phyloP scores from a whole-genome alignment of 2,888 invertebrate species.

The Pristionchus fissidentatus region DNA sequence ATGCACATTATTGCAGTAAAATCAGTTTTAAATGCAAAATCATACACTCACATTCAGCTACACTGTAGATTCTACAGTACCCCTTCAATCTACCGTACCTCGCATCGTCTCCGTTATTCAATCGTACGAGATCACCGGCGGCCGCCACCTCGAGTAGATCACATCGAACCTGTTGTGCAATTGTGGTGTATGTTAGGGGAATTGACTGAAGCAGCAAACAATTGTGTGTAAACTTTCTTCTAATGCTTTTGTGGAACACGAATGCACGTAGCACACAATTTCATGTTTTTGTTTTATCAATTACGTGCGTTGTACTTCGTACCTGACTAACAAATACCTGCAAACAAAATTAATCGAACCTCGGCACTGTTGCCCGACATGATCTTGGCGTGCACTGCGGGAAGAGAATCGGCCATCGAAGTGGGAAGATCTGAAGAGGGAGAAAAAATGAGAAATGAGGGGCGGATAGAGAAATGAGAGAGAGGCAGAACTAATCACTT shows the following conservation, averaged over 20 bases:
- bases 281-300: neutral
- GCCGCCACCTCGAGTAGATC: constrained; percentile 62
- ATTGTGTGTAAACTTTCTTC: neutral
- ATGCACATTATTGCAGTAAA: neutral
- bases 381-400: constrained; percentile 35
- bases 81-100: neutral
- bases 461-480: too few relatives aligned
- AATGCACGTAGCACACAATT: too few relatives aligned
- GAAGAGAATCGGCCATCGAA: constrained; percentile 2
- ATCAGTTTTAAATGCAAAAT: too few relatives aligned
- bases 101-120: constrained; percentile 61
- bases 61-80: neutral
- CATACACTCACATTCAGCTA: neutral
- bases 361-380: constrained; percentile 36
- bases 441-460: neutral
- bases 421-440: constrained; percentile 34
- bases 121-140: constrained; percentile 54
- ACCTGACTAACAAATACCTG: neutral
- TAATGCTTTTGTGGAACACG: neutral
- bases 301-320: neutral
- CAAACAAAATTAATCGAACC: neutral
- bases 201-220: neutral
- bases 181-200: neutral
- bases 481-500: too few relatives aligned
- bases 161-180: constrained; percentile 57